Percentiles rank a stretch among this genome's conserved stretches.
Evolutionary conservation across 1,140 invertebrate species (phyloP).

Genomic region (Fopius arisanus): DNA sequence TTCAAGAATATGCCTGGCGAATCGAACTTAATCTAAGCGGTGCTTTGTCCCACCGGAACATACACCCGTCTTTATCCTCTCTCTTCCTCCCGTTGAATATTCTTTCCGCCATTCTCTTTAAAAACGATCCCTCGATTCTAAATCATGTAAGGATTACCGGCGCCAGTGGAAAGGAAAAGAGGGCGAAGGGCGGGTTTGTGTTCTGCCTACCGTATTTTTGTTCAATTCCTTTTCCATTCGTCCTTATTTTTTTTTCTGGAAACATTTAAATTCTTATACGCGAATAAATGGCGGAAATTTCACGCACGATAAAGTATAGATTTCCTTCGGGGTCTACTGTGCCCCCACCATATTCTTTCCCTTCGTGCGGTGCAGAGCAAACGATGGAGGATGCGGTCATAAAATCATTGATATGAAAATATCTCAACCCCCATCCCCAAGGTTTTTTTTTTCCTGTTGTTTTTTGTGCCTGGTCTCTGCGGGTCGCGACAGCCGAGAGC

Average conservation of each 20-base stretch:
- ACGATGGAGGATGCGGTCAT: slow-evolving; percentile 60
- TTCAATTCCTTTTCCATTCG: slow-evolving; percentile 14
- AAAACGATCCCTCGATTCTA: slow-evolving; percentile 49
- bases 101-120: slow-evolving; percentile 19
- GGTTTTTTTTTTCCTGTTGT: slow-evolving; percentile 13
- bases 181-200: slow-evolving; percentile 27
- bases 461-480: not conserved
- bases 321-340: slow-evolving; percentile 49
- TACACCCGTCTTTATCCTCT: slow-evolving; percentile 24
- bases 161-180: slow-evolving; percentile 26
- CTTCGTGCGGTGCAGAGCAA: slow-evolving; percentile 35
- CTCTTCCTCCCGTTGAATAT: slow-evolving; percentile 14
- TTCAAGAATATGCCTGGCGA: slow-evolving; percentile 46
- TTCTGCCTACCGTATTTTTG: slow-evolving; percentile 33
- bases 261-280: slow-evolving; percentile 68
- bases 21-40: slow-evolving; percentile 58
- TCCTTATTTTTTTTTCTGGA: slow-evolving; percentile 36
- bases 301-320: slow-evolving; percentile 67
- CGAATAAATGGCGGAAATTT: slow-evolving; percentile 67
- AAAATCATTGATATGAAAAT: slow-evolving; percentile 68
- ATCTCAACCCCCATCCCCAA: slow-evolving; percentile 46
- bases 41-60: slow-evolving; percentile 38
- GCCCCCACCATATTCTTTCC: not conserved
- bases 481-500: not conserved
- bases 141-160: slow-evolving; percentile 59